These are phyloP conservation scores for Pterophyllum scalare DNA, from an alignment of 2,113 vertebrate genomes.

Conservation along the genomic window DNA sequence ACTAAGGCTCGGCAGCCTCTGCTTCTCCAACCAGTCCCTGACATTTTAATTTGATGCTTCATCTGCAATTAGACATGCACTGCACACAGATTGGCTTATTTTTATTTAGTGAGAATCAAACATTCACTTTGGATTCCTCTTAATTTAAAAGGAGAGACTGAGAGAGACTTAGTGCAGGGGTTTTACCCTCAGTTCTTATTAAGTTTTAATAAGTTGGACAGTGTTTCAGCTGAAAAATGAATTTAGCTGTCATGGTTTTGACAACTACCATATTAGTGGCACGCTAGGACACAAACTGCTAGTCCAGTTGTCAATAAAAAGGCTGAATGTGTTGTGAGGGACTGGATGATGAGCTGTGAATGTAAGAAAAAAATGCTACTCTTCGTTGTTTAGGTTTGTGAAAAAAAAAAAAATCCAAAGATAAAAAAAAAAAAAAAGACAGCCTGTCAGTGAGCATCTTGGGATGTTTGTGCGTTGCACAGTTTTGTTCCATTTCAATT, in stretches of 20 bases:
- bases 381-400: constrained; percentile 36
- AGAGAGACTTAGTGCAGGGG: constrained; percentile 14
- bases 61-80: constrained; percentile 77
- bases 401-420: constrained; percentile 41
- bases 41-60: constrained; percentile 77
- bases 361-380: not conserved
- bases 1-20: constrained; percentile 32
- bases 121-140: constrained; percentile 63
- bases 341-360: constrained; percentile 10
- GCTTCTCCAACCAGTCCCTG: constrained; percentile 57
- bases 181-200: constrained; percentile 45
- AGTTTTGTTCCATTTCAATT: constrained; percentile 66
- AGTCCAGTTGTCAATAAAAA: constrained; percentile 24
- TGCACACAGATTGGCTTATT: constrained; percentile 67
- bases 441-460: constrained; percentile 57
- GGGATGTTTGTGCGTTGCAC: constrained; percentile 53
- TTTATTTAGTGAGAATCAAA: constrained; percentile 71
- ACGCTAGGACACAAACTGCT: constrained; percentile 21
- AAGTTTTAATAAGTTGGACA: constrained; percentile 58
- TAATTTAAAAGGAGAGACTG: constrained; percentile 51
- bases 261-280: constrained; percentile 33
- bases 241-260: constrained; percentile 54
- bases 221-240: constrained; percentile 61
- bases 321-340: constrained; percentile 23
- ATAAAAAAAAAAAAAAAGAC: constrained; percentile 30